Evolutionary conservation across 2,797 vertebrate species (phyloP).

Genomic region (Sebastes vulpes): DNA sequence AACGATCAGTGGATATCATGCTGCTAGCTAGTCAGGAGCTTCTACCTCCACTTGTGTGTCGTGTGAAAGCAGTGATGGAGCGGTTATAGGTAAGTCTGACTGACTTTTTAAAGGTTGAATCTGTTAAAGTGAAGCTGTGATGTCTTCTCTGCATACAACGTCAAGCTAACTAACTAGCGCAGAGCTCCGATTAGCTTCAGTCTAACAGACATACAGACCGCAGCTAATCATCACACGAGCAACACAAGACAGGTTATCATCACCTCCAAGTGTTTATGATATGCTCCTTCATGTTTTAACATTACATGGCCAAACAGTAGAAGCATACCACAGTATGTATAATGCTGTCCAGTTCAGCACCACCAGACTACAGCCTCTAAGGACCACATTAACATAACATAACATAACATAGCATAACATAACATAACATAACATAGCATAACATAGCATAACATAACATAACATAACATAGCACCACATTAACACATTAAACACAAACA

Average conservation of each 20-base stretch:
- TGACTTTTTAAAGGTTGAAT: background rate
- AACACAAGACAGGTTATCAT: background rate
- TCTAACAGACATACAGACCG: background rate
- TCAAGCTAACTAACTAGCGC: background rate
- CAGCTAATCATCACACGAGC: background rate
- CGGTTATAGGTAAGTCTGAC: background rate
- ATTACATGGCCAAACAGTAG: background rate
- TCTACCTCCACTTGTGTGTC: background rate
- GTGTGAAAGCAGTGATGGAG: background rate
- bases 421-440: too few relatives aligned
- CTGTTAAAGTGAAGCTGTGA: background rate
- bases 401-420: too few relatives aligned
- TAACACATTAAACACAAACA: too few relatives aligned
- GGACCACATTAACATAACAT: background rate
- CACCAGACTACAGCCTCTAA: background rate
- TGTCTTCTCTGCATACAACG: fast-evolving
- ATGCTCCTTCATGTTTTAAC: too few relatives aligned
- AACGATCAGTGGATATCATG: background rate
- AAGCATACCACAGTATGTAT: too few relatives aligned
- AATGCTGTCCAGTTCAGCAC: background rate
- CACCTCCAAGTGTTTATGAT: background rate
- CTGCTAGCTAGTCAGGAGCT: background rate
- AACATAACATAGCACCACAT: too few relatives aligned
- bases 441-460: too few relatives aligned
- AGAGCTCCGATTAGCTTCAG: background rate